phyloP scores from a whole-genome alignment of 2,113 vertebrate genomes.

The Ciconia boyciana region DNA sequence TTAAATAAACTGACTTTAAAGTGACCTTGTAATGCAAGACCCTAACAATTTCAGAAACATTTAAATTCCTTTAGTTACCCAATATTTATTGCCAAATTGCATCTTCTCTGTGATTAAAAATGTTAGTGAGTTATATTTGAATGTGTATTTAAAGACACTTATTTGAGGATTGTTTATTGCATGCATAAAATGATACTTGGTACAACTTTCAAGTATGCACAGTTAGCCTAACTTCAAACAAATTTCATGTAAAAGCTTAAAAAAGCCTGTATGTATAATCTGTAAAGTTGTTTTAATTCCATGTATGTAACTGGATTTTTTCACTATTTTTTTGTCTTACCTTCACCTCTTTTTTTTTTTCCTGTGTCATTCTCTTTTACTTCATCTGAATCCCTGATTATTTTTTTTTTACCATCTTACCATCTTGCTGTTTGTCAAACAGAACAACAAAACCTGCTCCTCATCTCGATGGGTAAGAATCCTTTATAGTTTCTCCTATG shows the following conservation, averaged over 20 bases:
- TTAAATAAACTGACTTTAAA: background rate
- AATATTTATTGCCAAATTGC: background rate
- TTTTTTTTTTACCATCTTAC: constrained; percentile 42
- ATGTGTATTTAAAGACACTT: background rate
- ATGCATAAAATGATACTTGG: constrained; percentile 8
- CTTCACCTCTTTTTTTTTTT: constrained; percentile 59
- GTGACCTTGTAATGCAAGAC: background rate
- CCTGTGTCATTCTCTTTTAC: constrained; percentile 54
- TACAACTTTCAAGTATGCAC: background rate
- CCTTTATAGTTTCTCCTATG: background rate
- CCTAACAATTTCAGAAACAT: background rate
- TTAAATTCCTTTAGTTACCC: background rate
- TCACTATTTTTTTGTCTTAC: constrained; percentile 64
- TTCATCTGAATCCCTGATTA: constrained; percentile 62
- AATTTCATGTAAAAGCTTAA: background rate
- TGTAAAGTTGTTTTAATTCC: background rate
- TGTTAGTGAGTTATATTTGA: background rate
- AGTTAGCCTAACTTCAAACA: background rate
- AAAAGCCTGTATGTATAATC: background rate
- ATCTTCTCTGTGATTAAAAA: background rate
- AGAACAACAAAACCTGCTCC: constrained; percentile 96
- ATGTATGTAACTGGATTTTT: constrained; percentile 50
- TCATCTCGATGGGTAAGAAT: constrained; percentile 92
- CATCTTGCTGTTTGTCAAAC: constrained; percentile 73
- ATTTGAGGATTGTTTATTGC: constrained; percentile 1